phyloP scores from a whole-genome alignment of 2,888 invertebrate species.

The Atherix ibis region DNA sequence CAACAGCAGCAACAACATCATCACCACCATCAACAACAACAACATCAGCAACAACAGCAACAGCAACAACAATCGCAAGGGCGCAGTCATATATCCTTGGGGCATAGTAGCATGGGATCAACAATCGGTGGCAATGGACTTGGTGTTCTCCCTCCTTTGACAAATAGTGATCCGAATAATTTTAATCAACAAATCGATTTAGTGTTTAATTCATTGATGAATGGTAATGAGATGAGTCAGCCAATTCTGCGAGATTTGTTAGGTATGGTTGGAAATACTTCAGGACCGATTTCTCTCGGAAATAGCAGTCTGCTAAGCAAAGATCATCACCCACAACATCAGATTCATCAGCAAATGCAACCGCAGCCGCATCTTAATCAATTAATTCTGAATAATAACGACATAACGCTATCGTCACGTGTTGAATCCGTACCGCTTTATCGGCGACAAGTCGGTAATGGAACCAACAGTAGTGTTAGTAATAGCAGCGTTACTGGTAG shows the following conservation, averaged over 20 bases:
- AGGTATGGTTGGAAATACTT: slow-evolving; percentile 22
- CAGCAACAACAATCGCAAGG: slow-evolving; percentile 16
- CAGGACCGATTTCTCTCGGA: slow-evolving; percentile 9
- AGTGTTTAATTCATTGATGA: slow-evolving; percentile 31
- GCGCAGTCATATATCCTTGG: slow-evolving; percentile 4
- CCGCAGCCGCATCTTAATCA: slow-evolving; percentile 15
- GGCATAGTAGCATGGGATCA: slow-evolving; percentile 11
- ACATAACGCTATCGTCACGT: slow-evolving; percentile 11
- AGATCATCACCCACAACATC: slow-evolving; percentile 8
- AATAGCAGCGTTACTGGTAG: too few relatives aligned
- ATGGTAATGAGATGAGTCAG: slow-evolving; percentile 29
- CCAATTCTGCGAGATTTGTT: slow-evolving; percentile 29
- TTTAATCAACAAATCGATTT: slow-evolving; percentile 32
- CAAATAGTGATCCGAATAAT: slow-evolving; percentile 20
- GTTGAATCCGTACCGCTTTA: slow-evolving; percentile 35
- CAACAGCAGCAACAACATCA: slow-evolving; percentile 12
- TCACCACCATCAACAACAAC: slow-evolving; percentile 12
- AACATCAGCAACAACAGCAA: slow-evolving; percentile 18
- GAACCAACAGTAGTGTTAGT: slow-evolving; percentile 14
- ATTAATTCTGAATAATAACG: slow-evolving; percentile 19
- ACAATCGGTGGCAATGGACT: slow-evolving; percentile 6
- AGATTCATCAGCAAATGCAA: slow-evolving; percentile 14
- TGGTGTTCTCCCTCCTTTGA: neutral
- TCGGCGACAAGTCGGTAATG: slow-evolving; percentile 32
- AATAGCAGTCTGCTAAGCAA: slow-evolving; percentile 7